Base-by-base conservation (phyloP, 2,797 vertebrate species). In the Brachymystax lenok region DNA sequence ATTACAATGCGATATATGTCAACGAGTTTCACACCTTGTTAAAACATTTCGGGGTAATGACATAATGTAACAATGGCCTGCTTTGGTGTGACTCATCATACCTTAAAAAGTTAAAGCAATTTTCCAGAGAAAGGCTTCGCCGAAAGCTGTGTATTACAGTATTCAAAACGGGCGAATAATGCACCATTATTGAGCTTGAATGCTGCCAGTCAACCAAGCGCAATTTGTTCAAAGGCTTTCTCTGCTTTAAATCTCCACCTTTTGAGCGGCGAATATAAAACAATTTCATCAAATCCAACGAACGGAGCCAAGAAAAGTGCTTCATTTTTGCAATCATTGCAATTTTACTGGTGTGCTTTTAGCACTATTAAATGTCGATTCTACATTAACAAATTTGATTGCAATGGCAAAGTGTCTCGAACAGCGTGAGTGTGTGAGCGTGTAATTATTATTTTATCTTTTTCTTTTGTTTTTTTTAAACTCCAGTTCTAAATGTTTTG, bases 61-160 rank as follows among this genome's bases (percentile, higher is more conserved):
- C 95, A 88, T 87, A 96, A 95, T 94, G 95, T 95, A 96, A 97
- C 96, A 98, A 96, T 97, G 95, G 95, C 94, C 95, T 95, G 93
- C 95, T 95, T 94, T 92, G 91, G 93, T 94, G 96, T 95, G 96
- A 98, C 96, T 95, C 90, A 96, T 94, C 95, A 93, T 95, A 95
- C 93, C 94, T 98, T 96, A 97, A 97, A 98, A 98, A 97, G 96
- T 98, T 98, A 97, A 98, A 97, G 97, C 97, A 98, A 99, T 99
- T 98, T 98, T 95, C 96, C 93, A 92, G 92, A 97, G 96, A 97
- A 96, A 96, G 94, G 96, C 95, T 96, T 95, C 94, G 94, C 93
- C 93, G 92, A 92, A 96, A 88, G 94, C 95, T 95, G 96, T 94
- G 96, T 96, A 98, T 98, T 97, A 98, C 95, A 94, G 96, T 97